Evolutionary conservation across 2,888 invertebrate species (phyloP).

Genomic region (Cylindroiulus punctatus): DNA sequence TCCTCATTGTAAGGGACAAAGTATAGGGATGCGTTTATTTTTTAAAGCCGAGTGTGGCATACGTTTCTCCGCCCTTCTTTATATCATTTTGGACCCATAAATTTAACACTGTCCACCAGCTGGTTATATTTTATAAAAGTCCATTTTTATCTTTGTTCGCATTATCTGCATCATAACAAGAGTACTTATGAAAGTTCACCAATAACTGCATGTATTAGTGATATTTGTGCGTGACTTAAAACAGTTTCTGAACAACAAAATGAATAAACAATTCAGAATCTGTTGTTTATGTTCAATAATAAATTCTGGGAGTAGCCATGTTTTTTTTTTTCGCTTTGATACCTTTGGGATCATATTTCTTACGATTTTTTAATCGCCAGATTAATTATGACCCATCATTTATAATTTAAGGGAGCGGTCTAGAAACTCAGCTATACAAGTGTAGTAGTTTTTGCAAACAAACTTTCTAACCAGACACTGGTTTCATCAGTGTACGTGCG

Average conservation of each 20-base stretch:
- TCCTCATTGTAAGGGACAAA: too few species aligned
- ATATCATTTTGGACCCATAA: background rate
- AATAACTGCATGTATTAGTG: background rate
- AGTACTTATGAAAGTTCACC: background rate
- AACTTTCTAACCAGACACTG: too few species aligned
- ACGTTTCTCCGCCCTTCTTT: slow-evolving; percentile 19
- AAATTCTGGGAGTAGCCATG: slow-evolving; percentile 1
- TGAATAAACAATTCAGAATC: slow-evolving; percentile 10
- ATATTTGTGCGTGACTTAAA: slow-evolving; percentile 6
- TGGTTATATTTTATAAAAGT: background rate
- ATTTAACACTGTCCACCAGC: slow-evolving; percentile 1
- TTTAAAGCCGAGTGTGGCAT: too few species aligned
- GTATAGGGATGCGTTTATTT: background rate
- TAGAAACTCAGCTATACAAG: background rate
- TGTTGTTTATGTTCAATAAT: background rate
- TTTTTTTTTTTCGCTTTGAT: background rate
- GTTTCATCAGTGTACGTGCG: too few species aligned
- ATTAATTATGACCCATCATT: background rate
- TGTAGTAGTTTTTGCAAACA: too few species aligned
- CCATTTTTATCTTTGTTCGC: background rate
- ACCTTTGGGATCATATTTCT: background rate
- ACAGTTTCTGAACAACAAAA: slow-evolving; percentile 15
- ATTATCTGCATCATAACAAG: background rate
- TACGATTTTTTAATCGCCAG: background rate
- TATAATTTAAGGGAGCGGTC: background rate